phyloP scores from a whole-genome alignment of 2,888 invertebrate species.

The Diplazon laetatorius region DNA sequence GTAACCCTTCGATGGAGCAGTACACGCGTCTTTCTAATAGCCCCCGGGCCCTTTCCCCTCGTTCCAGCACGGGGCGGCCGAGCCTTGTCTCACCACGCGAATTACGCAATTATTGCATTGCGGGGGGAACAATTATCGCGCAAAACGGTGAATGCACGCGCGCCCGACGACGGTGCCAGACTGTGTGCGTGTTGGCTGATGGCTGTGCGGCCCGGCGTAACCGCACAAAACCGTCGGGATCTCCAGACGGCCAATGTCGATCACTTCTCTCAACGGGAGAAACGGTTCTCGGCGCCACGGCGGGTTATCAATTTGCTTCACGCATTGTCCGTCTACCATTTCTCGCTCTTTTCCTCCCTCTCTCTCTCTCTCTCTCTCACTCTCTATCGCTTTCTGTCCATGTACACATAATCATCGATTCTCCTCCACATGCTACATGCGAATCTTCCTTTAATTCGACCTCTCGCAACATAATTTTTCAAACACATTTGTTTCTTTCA shows the following conservation, averaged over 20 bases:
- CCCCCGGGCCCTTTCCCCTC: slow-evolving; percentile 3
- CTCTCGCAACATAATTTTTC: not conserved
- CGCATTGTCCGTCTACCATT: not conserved
- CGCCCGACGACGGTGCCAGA: slow-evolving; percentile 27
- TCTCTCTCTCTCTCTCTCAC: no score
- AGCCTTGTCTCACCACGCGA: slow-evolving; percentile 63
- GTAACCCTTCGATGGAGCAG: slow-evolving; percentile 21
- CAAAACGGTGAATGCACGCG: slow-evolving; percentile 70
- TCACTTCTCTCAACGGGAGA: slow-evolving; percentile 15
- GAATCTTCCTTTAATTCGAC: not conserved
- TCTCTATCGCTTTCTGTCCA: no score
- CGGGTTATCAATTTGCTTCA: slow-evolving; percentile 26
- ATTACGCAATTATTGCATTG: slow-evolving; percentile 81
- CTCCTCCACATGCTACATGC: not conserved
- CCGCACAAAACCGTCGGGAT: slow-evolving; percentile 1
- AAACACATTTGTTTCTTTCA: not conserved
- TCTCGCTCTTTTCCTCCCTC: no score
- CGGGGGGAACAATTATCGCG: slow-evolving; percentile 77
- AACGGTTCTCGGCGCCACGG: not conserved
- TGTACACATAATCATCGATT: slow-evolving; percentile 12
- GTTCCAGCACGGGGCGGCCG: not conserved
- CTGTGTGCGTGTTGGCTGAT: slow-evolving; percentile 11
- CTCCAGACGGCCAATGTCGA: slow-evolving; percentile 6
- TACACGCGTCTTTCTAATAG: slow-evolving; percentile 40
- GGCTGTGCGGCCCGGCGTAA: not conserved